phyloP scores from a whole-genome alignment of 92 coral and sea anemone genomes.

The Ricordea florida region DNA sequence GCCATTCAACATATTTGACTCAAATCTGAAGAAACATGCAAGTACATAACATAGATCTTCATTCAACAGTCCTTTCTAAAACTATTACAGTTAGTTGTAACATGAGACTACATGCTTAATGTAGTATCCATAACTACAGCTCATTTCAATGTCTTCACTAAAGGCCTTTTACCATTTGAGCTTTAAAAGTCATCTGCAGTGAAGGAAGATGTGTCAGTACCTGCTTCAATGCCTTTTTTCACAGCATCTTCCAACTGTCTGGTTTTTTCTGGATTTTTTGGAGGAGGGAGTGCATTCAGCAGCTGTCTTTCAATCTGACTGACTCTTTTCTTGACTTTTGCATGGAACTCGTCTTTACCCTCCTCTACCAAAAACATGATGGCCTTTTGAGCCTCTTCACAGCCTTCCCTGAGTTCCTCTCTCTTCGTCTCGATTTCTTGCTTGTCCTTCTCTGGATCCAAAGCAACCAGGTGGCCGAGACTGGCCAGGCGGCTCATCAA shows the following conservation, averaged over 20 bases:
- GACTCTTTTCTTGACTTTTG: constrained; percentile 10
- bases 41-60: too few relatives aligned
- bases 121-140: too few relatives aligned
- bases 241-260: constrained; percentile 37
- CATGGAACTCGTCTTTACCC: neutral
- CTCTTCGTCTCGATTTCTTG: neutral
- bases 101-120: too few relatives aligned
- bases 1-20: too few relatives aligned
- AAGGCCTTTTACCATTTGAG: too few relatives aligned
- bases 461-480: constrained; percentile 18
- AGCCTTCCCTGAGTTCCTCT: constrained; percentile 15
- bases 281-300: constrained; percentile 9
- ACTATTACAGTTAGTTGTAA: too few relatives aligned
- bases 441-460: constrained; percentile 24
- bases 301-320: constrained; percentile 20
- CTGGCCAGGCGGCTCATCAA: constrained; percentile 30
- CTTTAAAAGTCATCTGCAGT: neutral
- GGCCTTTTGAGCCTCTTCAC: constrained; percentile 20
- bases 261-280: constrained; percentile 1
- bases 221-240: neutral
- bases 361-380: neutral
- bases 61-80: too few relatives aligned
- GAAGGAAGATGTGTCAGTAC: neutral
- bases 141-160: too few relatives aligned
- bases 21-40: too few relatives aligned